Conservation (phyloP, 2,113 vertebrate species). For the Toxotes chatareus region DNA sequence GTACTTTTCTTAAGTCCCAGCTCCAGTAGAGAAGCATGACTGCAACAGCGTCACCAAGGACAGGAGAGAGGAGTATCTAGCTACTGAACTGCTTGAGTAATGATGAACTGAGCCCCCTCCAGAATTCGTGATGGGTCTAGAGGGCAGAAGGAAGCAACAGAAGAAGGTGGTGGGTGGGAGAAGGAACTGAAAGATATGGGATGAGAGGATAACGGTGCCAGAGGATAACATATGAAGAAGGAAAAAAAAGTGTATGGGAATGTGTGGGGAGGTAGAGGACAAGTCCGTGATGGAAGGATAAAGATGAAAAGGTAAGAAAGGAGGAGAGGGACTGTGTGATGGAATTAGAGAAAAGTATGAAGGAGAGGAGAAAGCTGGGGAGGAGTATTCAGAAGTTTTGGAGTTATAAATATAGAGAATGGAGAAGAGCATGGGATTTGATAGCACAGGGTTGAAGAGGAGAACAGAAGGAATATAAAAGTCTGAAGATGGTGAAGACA, state of each 20-base stretch:
- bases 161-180: background rate
- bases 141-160: constrained; percentile 31
- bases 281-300: constrained; percentile 44
- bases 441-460: constrained; percentile 28
- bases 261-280: constrained; percentile 20
- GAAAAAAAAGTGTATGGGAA: background rate
- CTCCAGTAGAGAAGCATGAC: background rate
- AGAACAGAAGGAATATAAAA: constrained; percentile 33
- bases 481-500: constrained; percentile 37
- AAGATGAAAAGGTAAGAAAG: constrained; percentile 27
- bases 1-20: background rate
- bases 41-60: background rate
- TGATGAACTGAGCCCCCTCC: constrained; percentile 21
- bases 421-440: constrained; percentile 39
- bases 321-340: constrained; percentile 22
- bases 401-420: constrained; percentile 25
- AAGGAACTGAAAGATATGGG: constrained; percentile 3
- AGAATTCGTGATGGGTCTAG: constrained; percentile 1
- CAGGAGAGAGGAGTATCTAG: constrained; percentile 14
- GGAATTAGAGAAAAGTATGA: constrained; percentile 45
- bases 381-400: constrained; percentile 48
- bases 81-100: constrained; percentile 19
- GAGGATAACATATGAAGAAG: constrained; percentile 32
- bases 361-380: constrained; percentile 28
- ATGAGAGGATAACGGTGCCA: constrained; percentile 21